These are phyloP conservation scores for Acholoe squamosa DNA, from an alignment of 2,888 invertebrate species.

Conservation along the genomic window DNA sequence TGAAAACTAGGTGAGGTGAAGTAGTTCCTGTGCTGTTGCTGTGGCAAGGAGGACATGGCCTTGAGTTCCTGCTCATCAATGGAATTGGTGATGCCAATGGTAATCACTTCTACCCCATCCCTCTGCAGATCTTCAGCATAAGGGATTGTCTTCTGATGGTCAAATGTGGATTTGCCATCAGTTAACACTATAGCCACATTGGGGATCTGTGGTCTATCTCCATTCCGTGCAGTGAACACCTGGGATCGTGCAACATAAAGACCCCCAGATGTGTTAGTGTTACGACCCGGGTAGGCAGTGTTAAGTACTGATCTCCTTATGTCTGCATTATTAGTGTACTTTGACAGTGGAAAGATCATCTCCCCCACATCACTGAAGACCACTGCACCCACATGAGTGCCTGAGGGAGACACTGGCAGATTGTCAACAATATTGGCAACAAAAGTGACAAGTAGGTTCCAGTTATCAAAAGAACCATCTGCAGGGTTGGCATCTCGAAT, in stretches of 20 bases:
- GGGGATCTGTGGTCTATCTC: constrained; percentile 3
- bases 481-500: constrained; percentile 47
- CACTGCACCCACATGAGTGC: constrained; percentile 27
- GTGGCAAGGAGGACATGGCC: constrained; percentile 41
- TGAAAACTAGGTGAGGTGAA: background rate
- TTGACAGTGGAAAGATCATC: background rate
- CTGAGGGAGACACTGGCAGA: background rate
- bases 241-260: background rate
- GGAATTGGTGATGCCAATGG: constrained; percentile 14
- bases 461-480: constrained; percentile 45
- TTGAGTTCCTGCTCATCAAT: constrained; percentile 1
- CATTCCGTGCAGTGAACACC: background rate
- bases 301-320: background rate
- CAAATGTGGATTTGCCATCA: constrained; percentile 15
- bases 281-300: background rate
- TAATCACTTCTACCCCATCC: background rate
- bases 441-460: constrained; percentile 18
- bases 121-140: background rate
- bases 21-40: constrained; percentile 21
- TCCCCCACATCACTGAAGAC: constrained; percentile 46
- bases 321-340: background rate
- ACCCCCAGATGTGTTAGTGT: constrained; percentile 49
- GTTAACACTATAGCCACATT: constrained; percentile 41
- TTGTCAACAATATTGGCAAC: constrained; percentile 26
- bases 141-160: background rate